phyloP scores from a whole-genome alignment of 2,888 invertebrate genomes.

The Zygogramma bicolorata region DNA sequence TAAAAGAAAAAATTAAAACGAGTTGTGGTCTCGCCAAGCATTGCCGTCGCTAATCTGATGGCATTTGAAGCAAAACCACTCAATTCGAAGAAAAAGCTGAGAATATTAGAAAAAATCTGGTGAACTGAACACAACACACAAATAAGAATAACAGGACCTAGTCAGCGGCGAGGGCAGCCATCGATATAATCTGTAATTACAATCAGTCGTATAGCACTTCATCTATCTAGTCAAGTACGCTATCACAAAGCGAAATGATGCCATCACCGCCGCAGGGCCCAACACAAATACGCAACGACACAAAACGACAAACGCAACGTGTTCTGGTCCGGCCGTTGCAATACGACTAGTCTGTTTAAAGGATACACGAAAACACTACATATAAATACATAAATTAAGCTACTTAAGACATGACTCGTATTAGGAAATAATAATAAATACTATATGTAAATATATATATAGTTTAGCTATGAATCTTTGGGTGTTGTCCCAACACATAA shows the following conservation, averaged over 20 bases:
- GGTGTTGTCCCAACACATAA: constrained; percentile 52
- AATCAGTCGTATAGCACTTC: constrained; percentile 51
- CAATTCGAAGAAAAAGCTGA: constrained; percentile 59
- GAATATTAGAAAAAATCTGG: constrained; percentile 57
- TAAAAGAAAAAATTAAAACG: constrained; percentile 49
- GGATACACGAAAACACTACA: constrained; percentile 66
- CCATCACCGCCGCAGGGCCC: constrained; percentile 51
- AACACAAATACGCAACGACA: constrained; percentile 59
- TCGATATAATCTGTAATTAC: constrained; percentile 45
- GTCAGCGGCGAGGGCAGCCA: constrained; percentile 51
- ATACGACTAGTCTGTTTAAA: constrained; percentile 62
- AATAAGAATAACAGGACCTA: constrained; percentile 53
- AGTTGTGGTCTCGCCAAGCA: constrained; percentile 64
- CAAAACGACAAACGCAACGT: constrained; percentile 50
- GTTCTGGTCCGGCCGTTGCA: constrained; percentile 51
- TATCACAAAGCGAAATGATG: constrained; percentile 56
- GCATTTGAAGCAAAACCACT: constrained; percentile 65
- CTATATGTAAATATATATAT: constrained; percentile 48
- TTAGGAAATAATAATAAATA: constrained; percentile 50
- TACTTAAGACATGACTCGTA: constrained; percentile 52
- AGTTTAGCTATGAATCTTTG: constrained; percentile 57
- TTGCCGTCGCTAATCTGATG: constrained; percentile 60
- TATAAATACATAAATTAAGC: constrained; percentile 59
- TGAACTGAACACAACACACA: constrained; percentile 65
- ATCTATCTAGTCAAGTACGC: constrained; percentile 48